Evolutionary conservation across 2,888 invertebrate species (phyloP), one percentile per base, ranked within the genome.

Genomic region (Drosophila borborema): DNA sequence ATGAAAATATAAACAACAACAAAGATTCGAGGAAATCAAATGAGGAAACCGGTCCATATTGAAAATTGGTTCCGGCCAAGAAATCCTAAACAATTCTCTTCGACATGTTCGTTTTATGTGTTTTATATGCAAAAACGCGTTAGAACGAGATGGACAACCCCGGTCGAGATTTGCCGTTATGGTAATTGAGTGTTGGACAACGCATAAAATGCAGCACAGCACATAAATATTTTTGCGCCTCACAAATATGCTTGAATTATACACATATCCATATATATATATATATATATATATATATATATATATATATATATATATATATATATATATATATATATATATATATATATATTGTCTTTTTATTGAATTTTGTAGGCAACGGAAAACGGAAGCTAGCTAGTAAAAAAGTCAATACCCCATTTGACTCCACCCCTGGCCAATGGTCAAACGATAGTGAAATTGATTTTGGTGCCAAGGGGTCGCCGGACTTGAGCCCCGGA

Each of bases 91-190:
- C 69, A 54, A 54, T 46, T 51, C 31, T 49, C 43, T 20, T 41
- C 80, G 85, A 85, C 92, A 92, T 92, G 89, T 91, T 91, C 90
- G 88, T 92, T 93, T 93, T 92, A 93, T 91, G 92, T 89, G 85
- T 91, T 92, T 91, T 86, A 91, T 92, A 93, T 92, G 92, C 92
- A 92, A 92, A 92, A 92, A 69, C 72, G 51, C 45, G 46, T 59
- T 54, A 56, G 85, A 79, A 70, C 38, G 68, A 62, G 80, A 85
- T 48, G 58, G 63, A 28, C 36, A 34, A n/a, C 31, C 16, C 41
- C 58, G 60, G 45, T 65, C 63, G 68, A 72, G 80, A 80, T 80
- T 81, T 64, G 68, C 65, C 85, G 66, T 87, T 87, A 87, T 87
- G 86, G 89, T 90, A 89, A 87, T 87, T 84, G 86, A 89, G 86